Conservation (phyloP, 2,797 vertebrate species). For the Hydrocynus forskahlii region DNA sequence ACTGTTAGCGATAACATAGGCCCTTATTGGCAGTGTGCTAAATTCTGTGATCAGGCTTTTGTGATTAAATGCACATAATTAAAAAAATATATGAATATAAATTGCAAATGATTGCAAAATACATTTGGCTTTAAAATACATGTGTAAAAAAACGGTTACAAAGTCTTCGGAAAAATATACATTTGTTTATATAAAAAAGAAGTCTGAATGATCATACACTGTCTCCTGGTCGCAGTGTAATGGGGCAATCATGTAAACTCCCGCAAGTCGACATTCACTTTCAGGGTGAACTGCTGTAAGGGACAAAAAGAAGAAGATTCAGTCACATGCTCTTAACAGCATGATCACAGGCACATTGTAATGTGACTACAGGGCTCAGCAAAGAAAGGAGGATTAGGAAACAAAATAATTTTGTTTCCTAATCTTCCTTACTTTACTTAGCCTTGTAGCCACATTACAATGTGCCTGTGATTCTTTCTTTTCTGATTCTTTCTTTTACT, state of each 20-base stretch:
- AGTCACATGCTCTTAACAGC: neutral
- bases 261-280: conserved; percentile 55
- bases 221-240: neutral
- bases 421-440: no score
- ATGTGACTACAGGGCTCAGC: neutral
- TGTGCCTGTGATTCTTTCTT: no score
- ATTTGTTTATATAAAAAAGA: conserved; percentile 7
- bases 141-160: neutral
- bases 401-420: no score
- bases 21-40: neutral
- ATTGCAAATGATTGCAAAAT: conserved; percentile 1
- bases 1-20: neutral
- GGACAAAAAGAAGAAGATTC: conserved; percentile 41
- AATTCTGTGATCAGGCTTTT: neutral
- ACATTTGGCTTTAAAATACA: conserved; percentile 12
- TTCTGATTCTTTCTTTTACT: no score
- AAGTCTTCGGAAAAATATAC: conserved; percentile 37
- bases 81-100: conserved; percentile 8
- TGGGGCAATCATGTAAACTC: conserved; percentile 24
- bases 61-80: conserved; percentile 15
- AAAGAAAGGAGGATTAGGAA: no score
- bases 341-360: neutral
- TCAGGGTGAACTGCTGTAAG: conserved; percentile 73
- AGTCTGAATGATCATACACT: no score
- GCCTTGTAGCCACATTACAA: no score